A percentile compares a stretch with the other conserved stretches of the same genome.
Evolutionary conservation across 2,797 vertebrate genomes (phyloP).

Genomic region (Scolopax bukidnonensis): DNA sequence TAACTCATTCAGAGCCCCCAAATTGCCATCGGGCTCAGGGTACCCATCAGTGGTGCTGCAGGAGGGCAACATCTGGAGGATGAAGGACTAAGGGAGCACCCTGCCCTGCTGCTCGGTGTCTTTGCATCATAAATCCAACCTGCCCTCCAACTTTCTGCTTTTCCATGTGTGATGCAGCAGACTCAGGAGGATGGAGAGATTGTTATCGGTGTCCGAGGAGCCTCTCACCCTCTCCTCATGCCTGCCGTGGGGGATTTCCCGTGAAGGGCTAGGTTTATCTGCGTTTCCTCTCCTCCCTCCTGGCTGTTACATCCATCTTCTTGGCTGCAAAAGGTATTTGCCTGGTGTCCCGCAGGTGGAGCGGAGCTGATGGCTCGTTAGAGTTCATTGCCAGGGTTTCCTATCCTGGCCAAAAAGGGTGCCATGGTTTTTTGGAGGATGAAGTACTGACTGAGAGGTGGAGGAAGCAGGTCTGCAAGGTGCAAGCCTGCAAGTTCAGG

Average conservation of each 20-base stretch:
- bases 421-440: neutral
- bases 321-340: neutral
- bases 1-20: neutral
- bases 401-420: neutral
- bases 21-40: accelerated
- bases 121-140: accelerated
- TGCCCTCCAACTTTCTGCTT: neutral
- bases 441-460: neutral
- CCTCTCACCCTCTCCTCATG: neutral
- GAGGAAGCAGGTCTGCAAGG: neutral
- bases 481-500: neutral
- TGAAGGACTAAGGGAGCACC: neutral
- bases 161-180: neutral
- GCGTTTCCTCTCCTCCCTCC: neutral
- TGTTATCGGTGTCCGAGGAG: neutral
- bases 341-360: accelerated
- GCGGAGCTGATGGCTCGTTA: neutral
- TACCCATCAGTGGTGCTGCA: accelerated
- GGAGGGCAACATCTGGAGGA: accelerated
- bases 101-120: accelerated
- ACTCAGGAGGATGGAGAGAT: neutral
- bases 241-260: neutral
- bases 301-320: neutral
- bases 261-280: neutral
- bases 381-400: neutral